These are phyloP conservation scores for Cepaea nemoralis DNA, from an alignment of 1,140 invertebrate genomes.

Conservation along the genomic window DNA sequence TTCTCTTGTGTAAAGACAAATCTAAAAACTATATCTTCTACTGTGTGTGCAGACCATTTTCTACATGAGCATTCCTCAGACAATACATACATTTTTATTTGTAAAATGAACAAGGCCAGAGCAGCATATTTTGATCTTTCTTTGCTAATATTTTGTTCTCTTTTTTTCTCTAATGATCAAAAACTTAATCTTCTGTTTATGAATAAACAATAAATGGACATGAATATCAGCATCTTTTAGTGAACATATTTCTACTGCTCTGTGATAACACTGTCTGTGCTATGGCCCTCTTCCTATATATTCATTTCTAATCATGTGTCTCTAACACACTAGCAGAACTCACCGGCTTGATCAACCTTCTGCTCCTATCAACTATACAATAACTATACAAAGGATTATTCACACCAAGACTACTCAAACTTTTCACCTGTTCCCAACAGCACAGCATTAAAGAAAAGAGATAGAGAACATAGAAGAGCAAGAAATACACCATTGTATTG, in stretches of 20 bases:
- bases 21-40: no score
- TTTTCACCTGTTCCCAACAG: slow-evolving; percentile 84
- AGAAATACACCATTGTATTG: background rate
- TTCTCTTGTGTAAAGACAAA: no score
- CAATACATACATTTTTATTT: slow-evolving; percentile 1
- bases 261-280: no score
- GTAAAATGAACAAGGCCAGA: background rate
- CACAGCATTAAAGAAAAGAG: slow-evolving; percentile 32
- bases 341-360: slow-evolving; percentile 84
- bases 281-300: background rate
- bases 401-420: slow-evolving; percentile 92
- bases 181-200: no score
- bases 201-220: no score
- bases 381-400: slow-evolving; percentile 93
- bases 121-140: background rate
- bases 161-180: no score
- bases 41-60: no score
- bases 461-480: background rate
- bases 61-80: background rate
- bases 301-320: background rate
- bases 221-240: no score
- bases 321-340: slow-evolving; percentile 24
- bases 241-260: no score
- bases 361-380: slow-evolving; percentile 92
- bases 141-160: no score